A percentile compares a stretch with the other conserved stretches of the same genome.
phyloP scores from a whole-genome alignment of 1,140 invertebrate genomes.

The Stenopsyche tienmushanensis region DNA sequence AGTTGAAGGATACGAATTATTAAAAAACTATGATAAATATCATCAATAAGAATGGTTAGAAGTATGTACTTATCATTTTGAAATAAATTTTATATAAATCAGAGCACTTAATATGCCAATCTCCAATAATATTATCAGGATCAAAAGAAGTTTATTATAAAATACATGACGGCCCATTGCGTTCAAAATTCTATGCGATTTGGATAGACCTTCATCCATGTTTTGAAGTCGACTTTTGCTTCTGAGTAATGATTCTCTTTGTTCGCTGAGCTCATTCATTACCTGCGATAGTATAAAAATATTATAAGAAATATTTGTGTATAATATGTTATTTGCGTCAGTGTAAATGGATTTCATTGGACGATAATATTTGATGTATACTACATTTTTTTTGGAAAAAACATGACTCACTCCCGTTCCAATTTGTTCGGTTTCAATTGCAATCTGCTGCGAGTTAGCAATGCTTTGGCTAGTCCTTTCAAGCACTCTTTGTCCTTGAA shows the following conservation, averaged over 20 bases:
- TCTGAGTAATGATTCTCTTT: constrained; percentile 35
- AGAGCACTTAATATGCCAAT: constrained; percentile 29
- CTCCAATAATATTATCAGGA: constrained; percentile 37
- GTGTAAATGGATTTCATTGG: not conserved
- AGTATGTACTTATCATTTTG: too few relatives aligned
- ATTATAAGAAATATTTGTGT: not conserved
- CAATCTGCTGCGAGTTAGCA: constrained; percentile 65
- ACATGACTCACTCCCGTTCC: constrained; percentile 68
- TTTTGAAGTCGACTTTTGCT: constrained; percentile 37
- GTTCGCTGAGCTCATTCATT: constrained; percentile 34
- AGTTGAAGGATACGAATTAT: too few relatives aligned
- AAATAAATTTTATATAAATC: constrained; percentile 34
- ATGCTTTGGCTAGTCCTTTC: constrained; percentile 67
- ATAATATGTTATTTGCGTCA: not conserved
- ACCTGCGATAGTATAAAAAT: constrained; percentile 22
- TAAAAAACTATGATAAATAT: too few relatives aligned
- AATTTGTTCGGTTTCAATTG: constrained; percentile 76
- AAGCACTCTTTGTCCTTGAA: constrained; percentile 61
- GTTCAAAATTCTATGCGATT: constrained; percentile 33
- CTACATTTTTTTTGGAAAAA: not conserved
- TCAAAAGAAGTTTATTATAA: constrained; percentile 37
- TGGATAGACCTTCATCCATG: constrained; percentile 35
- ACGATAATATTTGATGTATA: not conserved
- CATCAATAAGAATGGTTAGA: too few relatives aligned
- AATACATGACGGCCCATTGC: constrained; percentile 35